These are phyloP conservation scores for Mustelus asterias DNA, from an alignment of 2,113 vertebrate species.

Conservation along the genomic window DNA sequence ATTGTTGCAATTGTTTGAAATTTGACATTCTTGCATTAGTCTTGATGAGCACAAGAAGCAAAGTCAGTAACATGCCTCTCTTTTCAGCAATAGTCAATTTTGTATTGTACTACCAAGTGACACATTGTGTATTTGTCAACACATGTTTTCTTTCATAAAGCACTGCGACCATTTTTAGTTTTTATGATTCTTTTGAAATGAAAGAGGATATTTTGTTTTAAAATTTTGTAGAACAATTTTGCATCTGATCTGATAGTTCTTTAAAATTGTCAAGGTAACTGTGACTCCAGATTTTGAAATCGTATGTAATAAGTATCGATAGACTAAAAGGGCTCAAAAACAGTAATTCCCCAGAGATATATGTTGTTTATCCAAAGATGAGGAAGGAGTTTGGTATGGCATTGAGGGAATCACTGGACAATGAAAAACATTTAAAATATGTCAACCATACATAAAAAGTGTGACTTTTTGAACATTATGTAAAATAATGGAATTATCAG, in stretches of 20 bases:
- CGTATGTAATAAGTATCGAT: not conserved
- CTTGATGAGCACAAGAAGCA: not conserved
- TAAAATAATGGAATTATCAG: not conserved
- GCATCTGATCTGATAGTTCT: not conserved
- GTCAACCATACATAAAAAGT: not conserved
- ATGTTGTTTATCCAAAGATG: not conserved
- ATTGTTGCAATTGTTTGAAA: not conserved
- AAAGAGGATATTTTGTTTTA: not conserved
- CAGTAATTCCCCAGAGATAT: not conserved
- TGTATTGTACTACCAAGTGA: not conserved
- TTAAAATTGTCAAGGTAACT: not conserved
- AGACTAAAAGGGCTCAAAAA: not conserved
- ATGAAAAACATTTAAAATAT: not conserved
- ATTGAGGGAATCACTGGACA: not conserved
- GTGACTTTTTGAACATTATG: not conserved
- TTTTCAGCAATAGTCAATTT: not conserved
- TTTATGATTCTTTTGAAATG: not conserved
- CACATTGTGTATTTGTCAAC: not conserved
- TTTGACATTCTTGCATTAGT: not conserved
- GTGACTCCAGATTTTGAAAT: not conserved
- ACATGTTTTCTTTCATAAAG: not conserved
- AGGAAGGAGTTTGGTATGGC: not conserved
- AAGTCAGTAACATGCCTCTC: not conserved
- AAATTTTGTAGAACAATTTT: not conserved
- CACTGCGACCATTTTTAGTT: not conserved